These are phyloP conservation scores for Malacosoma neustria DNA, from an alignment of 2,888 invertebrate species.

Conservation along the genomic window DNA sequence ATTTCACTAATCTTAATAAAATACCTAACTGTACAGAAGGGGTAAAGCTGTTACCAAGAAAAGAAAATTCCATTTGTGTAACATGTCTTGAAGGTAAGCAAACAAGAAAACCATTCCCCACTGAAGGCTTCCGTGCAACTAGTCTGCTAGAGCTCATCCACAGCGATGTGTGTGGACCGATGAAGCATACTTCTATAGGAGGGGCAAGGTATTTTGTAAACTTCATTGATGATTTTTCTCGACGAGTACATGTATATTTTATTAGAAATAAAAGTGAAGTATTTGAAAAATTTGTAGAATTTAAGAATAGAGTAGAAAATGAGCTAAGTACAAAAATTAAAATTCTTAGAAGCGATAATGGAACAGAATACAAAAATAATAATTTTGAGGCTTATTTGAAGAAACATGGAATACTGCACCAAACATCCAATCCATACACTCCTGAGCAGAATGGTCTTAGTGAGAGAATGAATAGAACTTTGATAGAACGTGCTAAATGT, in stretches of 20 bases:
- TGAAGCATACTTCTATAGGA: constrained; percentile 5
- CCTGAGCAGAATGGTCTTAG: too few species aligned
- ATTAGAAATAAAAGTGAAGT: constrained; percentile 3
- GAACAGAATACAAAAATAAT: too few species aligned
- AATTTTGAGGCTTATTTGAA: too few species aligned
- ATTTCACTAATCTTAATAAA: not conserved
- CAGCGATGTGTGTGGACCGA: constrained; percentile 7
- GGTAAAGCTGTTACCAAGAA: not conserved
- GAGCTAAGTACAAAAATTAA: too few species aligned
- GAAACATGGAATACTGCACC: too few species aligned
- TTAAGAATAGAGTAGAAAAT: not conserved
- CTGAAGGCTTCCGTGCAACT: not conserved
- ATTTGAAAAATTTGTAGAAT: not conserved
- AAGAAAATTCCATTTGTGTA: not conserved
- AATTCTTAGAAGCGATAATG: too few species aligned
- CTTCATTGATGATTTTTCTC: constrained; percentile 6
- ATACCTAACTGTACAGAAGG: not conserved
- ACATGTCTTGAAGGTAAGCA: not conserved
- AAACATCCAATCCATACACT: too few species aligned
- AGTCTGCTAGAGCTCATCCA: constrained; percentile 3
- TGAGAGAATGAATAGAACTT: too few species aligned
- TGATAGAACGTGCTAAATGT: too few species aligned
- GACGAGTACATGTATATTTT: constrained; percentile 2
- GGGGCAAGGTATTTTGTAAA: constrained; percentile 6
- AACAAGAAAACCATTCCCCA: not conserved